Percentiles rank a stretch among this genome's conserved stretches.
Evolutionary conservation across 2,888 invertebrate genomes (phyloP).

Genomic region (Volucella bombylans): DNA sequence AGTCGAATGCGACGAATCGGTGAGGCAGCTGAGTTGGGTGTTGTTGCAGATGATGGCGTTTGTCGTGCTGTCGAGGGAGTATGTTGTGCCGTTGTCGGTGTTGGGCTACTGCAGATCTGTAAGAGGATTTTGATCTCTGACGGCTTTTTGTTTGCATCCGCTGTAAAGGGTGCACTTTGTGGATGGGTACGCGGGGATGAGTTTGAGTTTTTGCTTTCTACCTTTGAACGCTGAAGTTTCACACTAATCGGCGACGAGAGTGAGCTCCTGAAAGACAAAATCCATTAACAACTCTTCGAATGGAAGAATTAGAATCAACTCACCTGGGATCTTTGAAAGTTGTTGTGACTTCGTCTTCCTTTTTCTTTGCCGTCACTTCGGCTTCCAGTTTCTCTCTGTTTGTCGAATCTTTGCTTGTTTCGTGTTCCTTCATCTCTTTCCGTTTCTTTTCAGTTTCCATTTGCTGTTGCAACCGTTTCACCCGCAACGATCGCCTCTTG

Average conservation of each 20-base stretch:
- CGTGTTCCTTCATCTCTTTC: conserved; percentile 40
- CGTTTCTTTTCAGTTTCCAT: conserved; percentile 72
- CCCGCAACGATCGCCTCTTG: conserved; percentile 80
- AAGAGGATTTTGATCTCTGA: conserved; percentile 75
- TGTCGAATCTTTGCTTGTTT: conserved; percentile 35
- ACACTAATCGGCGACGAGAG: conserved; percentile 21
- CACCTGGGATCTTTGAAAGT: conserved; percentile 56
- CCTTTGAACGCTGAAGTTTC: conserved; percentile 18
- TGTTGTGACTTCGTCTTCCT: conserved; percentile 46
- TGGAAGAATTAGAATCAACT: not conserved
- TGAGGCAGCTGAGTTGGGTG: conserved; percentile 34
- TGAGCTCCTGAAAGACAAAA: conserved; percentile 34
- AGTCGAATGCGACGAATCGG: conserved; percentile 59
- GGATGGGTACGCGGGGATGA: not conserved
- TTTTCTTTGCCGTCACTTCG: conserved; percentile 11
- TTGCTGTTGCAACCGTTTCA: conserved; percentile 77
- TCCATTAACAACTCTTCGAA: not conserved
- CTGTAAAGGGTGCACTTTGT: not conserved
- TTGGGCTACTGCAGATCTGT: conserved; percentile 60
- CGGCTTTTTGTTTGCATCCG: conserved; percentile 32
- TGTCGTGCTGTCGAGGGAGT: conserved; percentile 22
- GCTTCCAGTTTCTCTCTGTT: conserved; percentile 1
- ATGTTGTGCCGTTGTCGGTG: conserved; percentile 40
- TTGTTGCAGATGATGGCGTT: conserved; percentile 45
- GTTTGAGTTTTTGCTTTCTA: conserved; percentile 1